Conservation (phyloP, 1,140 invertebrate species). For the Drosophila equinoxialis region DNA sequence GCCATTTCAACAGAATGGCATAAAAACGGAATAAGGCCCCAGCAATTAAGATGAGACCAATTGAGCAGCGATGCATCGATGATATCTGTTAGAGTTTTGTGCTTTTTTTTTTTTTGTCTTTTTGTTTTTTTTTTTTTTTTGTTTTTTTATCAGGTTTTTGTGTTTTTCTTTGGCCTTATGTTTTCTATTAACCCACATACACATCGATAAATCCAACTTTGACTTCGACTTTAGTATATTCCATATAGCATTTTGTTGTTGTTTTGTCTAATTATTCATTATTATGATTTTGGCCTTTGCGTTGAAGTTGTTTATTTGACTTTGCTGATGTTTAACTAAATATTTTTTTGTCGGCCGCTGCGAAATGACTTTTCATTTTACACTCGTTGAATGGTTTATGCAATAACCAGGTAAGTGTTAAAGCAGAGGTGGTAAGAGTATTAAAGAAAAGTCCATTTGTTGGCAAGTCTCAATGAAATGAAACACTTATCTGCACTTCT, state of each 20-base stretch:
- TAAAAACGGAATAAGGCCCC: constrained; percentile 5
- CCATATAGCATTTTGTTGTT: background rate
- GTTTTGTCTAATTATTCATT: constrained; percentile 58
- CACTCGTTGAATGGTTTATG: constrained; percentile 25
- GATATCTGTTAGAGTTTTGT: background rate
- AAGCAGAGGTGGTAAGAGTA: background rate
- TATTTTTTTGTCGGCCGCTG: constrained; percentile 17
- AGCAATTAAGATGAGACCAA: constrained; percentile 29
- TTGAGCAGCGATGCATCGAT: background rate
- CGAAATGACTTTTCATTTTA: constrained; percentile 47
- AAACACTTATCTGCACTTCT: too few relatives aligned
- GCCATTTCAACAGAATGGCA: constrained; percentile 4
- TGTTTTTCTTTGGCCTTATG: background rate
- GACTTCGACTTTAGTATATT: constrained; percentile 1
- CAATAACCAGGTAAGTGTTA: background rate
- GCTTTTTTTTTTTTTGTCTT: background rate
- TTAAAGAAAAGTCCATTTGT: constrained; percentile 1
- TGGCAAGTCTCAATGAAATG: background rate
- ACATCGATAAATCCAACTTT: constrained; percentile 21
- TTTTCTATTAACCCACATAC: constrained; percentile 53
- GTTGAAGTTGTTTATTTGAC: constrained; percentile 18
- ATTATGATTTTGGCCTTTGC: constrained; percentile 47
- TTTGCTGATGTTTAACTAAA: constrained; percentile 3
- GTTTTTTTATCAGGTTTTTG: background rate
- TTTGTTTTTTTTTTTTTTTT: background rate